phyloP scores from a whole-genome alignment of 2,888 invertebrate genomes.

The Campaea margaritaria region DNA sequence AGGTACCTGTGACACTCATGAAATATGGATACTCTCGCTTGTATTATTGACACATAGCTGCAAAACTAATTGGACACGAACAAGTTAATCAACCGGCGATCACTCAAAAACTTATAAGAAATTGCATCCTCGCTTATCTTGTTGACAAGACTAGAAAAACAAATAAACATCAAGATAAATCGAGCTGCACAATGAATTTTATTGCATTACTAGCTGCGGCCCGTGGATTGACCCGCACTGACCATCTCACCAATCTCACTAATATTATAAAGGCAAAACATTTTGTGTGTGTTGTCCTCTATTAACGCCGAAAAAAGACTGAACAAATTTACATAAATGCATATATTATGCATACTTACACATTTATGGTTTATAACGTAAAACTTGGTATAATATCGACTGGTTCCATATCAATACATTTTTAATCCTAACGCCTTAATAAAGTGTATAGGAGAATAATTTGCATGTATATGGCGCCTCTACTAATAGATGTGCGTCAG shows the following conservation, averaged over 20 bases:
- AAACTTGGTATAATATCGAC: constrained; percentile 9
- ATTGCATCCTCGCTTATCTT: constrained; percentile 20
- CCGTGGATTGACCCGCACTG: too few relatives aligned
- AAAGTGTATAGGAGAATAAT: constrained; percentile 56
- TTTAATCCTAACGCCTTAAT: constrained; percentile 64
- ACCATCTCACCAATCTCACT: too few relatives aligned
- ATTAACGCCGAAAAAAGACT: too few relatives aligned
- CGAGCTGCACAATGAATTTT: constrained; percentile 7
- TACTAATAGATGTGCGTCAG: constrained; percentile 71
- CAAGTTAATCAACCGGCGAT: constrained; percentile 18
- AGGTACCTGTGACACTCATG: constrained; percentile 8
- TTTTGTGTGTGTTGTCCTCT: too few relatives aligned
- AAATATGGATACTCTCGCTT: constrained; percentile 14
- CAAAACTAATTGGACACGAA: constrained; percentile 21
- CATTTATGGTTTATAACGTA: constrained; percentile 19
- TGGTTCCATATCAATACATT: constrained; percentile 26
- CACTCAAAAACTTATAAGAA: constrained; percentile 25
- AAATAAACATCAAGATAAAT: constrained; percentile 13
- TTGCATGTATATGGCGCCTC: constrained; percentile 72
- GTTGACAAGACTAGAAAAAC: constrained; percentile 20
- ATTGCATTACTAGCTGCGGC: constrained; percentile 6
- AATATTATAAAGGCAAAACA: too few relatives aligned
- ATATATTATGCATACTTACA: too few relatives aligned
- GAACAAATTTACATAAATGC: too few relatives aligned
- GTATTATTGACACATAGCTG: constrained; percentile 1